Evolutionary conservation across 2,888 invertebrate genomes (phyloP).

Genomic region (Dynastes maya): DNA sequence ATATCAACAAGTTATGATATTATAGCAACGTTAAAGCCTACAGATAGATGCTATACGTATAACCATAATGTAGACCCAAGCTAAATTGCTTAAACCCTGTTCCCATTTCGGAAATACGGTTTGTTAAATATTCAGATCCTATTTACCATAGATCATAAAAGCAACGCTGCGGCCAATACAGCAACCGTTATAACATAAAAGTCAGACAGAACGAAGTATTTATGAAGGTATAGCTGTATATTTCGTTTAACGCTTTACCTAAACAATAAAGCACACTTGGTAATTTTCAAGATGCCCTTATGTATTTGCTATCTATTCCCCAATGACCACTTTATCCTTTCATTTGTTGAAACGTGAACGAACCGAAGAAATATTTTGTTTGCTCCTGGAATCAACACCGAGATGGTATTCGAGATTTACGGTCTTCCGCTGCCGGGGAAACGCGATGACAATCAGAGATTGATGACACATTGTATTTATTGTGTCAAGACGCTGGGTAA

Average conservation of each 20-base stretch:
- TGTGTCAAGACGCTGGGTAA: conserved; percentile 37
- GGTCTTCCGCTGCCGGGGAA: conserved; percentile 2
- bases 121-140: conserved; percentile 24
- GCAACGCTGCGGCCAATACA: conserved; percentile 15
- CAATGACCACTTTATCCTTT: neutral
- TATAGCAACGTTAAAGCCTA: neutral
- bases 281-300: neutral
- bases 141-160: conserved; percentile 24
- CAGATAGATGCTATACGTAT: neutral
- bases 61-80: neutral
- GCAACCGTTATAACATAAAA: conserved; percentile 7
- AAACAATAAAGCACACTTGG: neutral
- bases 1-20: no score
- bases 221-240: conserved; percentile 18
- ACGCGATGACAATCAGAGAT: conserved; percentile 37
- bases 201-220: conserved; percentile 17
- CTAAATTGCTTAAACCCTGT: conserved; percentile 12
- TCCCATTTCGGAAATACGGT: neutral
- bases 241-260: neutral
- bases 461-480: conserved; percentile 44
- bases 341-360: neutral
- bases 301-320: neutral
- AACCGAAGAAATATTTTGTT: neutral
- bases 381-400: conserved; percentile 2
- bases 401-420: conserved; percentile 2